phyloP scores from a whole-genome alignment of 1,140 invertebrate genomes.

The Chymomyza costata region DNA sequence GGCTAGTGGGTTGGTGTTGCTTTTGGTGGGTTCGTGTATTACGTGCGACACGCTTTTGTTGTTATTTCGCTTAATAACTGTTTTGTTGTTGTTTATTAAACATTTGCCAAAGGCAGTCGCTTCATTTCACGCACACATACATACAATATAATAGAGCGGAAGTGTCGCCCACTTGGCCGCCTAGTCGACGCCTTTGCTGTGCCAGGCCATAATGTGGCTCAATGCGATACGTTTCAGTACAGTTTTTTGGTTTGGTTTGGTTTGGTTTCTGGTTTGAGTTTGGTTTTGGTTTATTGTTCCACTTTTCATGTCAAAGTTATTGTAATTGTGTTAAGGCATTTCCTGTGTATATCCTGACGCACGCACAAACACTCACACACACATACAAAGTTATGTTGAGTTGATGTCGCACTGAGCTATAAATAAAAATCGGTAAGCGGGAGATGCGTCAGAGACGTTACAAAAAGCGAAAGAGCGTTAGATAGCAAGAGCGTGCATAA shows the following conservation, averaged over 20 bases:
- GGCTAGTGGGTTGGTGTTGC: neutral
- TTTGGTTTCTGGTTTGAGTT: conserved; percentile 26
- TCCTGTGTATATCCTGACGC: conserved; percentile 60
- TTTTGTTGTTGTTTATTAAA: conserved; percentile 67
- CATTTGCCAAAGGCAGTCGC: conserved; percentile 66
- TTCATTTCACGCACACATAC: conserved; percentile 51
- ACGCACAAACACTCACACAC: conserved; percentile 23
- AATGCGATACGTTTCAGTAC: neutral
- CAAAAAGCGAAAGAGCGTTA: neutral
- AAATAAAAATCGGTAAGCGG: conserved; percentile 50
- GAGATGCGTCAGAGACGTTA: neutral
- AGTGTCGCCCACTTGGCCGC: conserved; percentile 1
- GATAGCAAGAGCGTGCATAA: neutral
- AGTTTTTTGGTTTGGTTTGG: conserved; percentile 25
- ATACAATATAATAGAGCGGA: neutral
- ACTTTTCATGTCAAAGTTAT: conserved; percentile 72
- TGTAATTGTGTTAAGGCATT: conserved; percentile 73
- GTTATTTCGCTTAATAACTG: conserved; percentile 65
- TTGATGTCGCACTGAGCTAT: conserved; percentile 28
- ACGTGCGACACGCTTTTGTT: conserved; percentile 26
- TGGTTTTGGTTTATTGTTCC: conserved; percentile 63
- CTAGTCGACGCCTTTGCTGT: conserved; percentile 8
- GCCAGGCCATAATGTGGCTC: too few species aligned
- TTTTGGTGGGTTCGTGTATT: neutral
- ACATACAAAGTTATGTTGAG: neutral